These are phyloP conservation scores for Bugula neritina DNA, from an alignment of 2,888 invertebrate species.

Conservation along the genomic window DNA sequence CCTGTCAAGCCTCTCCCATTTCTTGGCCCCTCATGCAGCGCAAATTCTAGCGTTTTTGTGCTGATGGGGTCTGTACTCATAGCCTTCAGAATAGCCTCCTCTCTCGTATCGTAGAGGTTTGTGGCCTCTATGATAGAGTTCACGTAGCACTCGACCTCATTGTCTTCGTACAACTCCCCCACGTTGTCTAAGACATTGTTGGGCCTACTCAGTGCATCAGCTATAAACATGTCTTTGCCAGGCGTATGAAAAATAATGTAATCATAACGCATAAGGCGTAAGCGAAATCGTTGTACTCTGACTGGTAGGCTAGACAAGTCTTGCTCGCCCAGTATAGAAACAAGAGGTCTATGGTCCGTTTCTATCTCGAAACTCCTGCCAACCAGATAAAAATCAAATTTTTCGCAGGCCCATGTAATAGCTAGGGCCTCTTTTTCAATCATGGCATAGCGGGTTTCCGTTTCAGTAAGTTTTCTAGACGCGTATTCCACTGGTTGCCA, in stretches of 20 bases:
- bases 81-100: not conserved
- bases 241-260: slow-evolving; percentile 39
- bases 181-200: not conserved
- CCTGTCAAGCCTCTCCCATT: not conserved
- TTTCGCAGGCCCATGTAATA: slow-evolving; percentile 36
- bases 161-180: not conserved
- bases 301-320: slow-evolving; percentile 44
- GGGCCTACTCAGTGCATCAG: slow-evolving; percentile 38
- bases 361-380: slow-evolving; percentile 38
- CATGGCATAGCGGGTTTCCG: slow-evolving; percentile 45
- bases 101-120: not conserved
- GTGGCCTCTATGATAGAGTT: not conserved
- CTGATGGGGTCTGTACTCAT: not conserved
- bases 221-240: slow-evolving; percentile 39
- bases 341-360: slow-evolving; percentile 51
- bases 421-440: slow-evolving; percentile 51
- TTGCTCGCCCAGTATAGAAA: slow-evolving; percentile 44
- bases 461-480: slow-evolving; percentile 39
- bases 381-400: slow-evolving; percentile 42
- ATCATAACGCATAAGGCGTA: slow-evolving; percentile 38
- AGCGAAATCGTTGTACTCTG: slow-evolving; percentile 45
- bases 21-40: not conserved
- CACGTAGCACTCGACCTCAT: not conserved
- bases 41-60: not conserved
- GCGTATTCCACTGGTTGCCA: slow-evolving; percentile 45